These are phyloP conservation scores for Cherax quadricarinatus DNA, from an alignment of 1,140 invertebrate species.

Conservation along the genomic window DNA sequence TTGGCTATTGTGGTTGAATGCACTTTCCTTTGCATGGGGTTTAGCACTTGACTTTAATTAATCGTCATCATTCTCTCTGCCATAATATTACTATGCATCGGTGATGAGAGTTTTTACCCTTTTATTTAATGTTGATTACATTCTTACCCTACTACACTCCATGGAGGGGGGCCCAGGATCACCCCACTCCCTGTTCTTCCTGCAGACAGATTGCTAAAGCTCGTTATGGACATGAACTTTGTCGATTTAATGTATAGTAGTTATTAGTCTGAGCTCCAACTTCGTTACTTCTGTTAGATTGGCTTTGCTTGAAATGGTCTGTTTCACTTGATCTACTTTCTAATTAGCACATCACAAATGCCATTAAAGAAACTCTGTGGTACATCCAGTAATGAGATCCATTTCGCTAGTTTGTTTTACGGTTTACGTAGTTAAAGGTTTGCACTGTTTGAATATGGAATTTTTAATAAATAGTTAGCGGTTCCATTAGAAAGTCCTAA, in stretches of 20 bases:
- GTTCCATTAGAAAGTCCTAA: slow-evolving; percentile 64
- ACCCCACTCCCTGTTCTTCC: slow-evolving; percentile 54
- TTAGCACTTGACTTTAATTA: slow-evolving; percentile 70
- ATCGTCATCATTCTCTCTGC: slow-evolving; percentile 68
- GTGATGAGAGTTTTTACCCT: slow-evolving; percentile 63
- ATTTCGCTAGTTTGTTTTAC: slow-evolving; percentile 63
- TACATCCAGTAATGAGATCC: slow-evolving; percentile 48
- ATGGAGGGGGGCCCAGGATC: slow-evolving; percentile 64
- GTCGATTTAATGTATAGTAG: slow-evolving; percentile 67
- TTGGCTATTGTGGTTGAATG: slow-evolving; percentile 72
- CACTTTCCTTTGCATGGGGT: slow-evolving; percentile 72
- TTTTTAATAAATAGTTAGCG: slow-evolving; percentile 56
- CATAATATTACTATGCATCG: slow-evolving; percentile 71
- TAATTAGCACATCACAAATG: slow-evolving; percentile 62
- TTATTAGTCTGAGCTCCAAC: slow-evolving; percentile 56
- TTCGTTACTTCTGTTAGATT: slow-evolving; percentile 69
- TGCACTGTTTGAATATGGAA: slow-evolving; percentile 65
- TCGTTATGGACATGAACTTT: slow-evolving; percentile 58
- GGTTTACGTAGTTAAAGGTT: slow-evolving; percentile 59
- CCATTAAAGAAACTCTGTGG: slow-evolving; percentile 53
- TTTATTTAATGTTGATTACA: slow-evolving; percentile 63
- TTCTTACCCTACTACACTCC: slow-evolving; percentile 69
- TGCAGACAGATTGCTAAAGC: slow-evolving; percentile 68
- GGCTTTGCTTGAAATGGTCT: slow-evolving; percentile 68
- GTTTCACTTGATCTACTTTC: slow-evolving; percentile 64